Evolutionary conservation across 37 sponge, comb jelly and placozoan species (phyloP).

Genomic region (Petrosia ficiformis): DNA sequence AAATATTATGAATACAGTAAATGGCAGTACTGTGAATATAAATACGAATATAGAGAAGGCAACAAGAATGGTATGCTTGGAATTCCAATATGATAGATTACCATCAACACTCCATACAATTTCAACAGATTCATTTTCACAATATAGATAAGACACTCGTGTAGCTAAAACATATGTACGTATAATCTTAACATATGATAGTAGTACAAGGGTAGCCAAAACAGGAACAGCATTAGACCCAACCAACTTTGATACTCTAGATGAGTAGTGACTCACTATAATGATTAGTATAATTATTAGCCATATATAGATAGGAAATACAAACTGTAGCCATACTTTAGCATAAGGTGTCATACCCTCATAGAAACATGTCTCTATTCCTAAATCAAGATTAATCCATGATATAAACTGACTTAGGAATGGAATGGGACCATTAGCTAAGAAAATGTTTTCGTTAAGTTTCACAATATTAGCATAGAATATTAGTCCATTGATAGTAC

Average conservation of each 20-base stretch:
- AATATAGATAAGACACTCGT: background rate
- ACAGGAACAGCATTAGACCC: constrained; percentile 1
- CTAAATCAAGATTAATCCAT: constrained; percentile 2
- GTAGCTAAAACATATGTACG: background rate
- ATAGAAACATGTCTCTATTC: constrained; percentile 1
- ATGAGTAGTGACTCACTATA: background rate
- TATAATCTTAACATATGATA: background rate
- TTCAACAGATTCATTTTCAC: background rate
- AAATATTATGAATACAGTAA: background rate
- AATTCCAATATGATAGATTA: background rate
- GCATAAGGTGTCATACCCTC: background rate
- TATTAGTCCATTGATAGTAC: constrained; percentile 6
- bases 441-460: background rate
- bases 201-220: background rate
- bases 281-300: background rate
- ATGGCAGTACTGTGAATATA: background rate
- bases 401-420: background rate
- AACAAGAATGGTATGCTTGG: background rate
- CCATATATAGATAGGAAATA: constrained; percentile 5
- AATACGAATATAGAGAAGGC: background rate
- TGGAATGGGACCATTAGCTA: constrained; percentile 5
- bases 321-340: constrained; percentile 12
- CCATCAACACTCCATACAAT: background rate
- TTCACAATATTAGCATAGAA: constrained; percentile 7
- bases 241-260: background rate